phyloP scores from a whole-genome alignment of 2,113 vertebrate genomes.

The Nematolebias whitei region DNA sequence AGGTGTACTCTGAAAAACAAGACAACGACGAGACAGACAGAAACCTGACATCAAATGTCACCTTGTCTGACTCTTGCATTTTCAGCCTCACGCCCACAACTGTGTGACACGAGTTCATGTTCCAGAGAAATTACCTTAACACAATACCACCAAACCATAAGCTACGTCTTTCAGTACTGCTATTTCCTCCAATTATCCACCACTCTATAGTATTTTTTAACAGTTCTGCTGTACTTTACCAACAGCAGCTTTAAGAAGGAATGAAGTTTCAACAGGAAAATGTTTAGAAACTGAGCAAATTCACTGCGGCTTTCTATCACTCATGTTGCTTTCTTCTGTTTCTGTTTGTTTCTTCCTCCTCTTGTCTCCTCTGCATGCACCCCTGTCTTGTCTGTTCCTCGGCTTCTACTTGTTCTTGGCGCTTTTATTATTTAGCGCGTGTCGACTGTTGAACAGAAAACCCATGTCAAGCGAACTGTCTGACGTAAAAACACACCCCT shows the following conservation, averaged over 20 bases:
- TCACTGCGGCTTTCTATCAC: background rate
- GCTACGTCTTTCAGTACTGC: constrained; percentile 8
- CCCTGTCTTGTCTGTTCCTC: constrained; percentile 33
- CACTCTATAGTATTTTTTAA: constrained; percentile 14
- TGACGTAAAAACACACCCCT: constrained; percentile 43
- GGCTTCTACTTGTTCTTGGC: constrained; percentile 35
- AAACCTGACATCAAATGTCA: constrained; percentile 58
- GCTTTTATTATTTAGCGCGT: constrained; percentile 76
- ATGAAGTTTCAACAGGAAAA: constrained; percentile 18
- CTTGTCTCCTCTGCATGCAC: constrained; percentile 2
- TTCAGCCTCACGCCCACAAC: background rate
- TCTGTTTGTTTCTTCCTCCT: constrained; percentile 20
- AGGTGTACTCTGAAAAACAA: constrained; percentile 10
- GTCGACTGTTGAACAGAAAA: constrained; percentile 62
- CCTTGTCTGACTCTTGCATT: constrained; percentile 34
- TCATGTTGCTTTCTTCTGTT: background rate
- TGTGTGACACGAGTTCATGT: constrained; percentile 37
- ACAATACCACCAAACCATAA: constrained; percentile 45
- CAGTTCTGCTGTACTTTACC: constrained; percentile 13
- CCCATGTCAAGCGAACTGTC: constrained; percentile 44
- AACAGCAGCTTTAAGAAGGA: constrained; percentile 18
- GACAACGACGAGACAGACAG: constrained; percentile 40
- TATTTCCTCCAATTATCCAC: constrained; percentile 1
- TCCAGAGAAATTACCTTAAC: constrained; percentile 54
- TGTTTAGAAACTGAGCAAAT: constrained; percentile 15